phyloP scores from a whole-genome alignment of 2,113 vertebrate genomes.

The Neolamprologus modestus region DNA sequence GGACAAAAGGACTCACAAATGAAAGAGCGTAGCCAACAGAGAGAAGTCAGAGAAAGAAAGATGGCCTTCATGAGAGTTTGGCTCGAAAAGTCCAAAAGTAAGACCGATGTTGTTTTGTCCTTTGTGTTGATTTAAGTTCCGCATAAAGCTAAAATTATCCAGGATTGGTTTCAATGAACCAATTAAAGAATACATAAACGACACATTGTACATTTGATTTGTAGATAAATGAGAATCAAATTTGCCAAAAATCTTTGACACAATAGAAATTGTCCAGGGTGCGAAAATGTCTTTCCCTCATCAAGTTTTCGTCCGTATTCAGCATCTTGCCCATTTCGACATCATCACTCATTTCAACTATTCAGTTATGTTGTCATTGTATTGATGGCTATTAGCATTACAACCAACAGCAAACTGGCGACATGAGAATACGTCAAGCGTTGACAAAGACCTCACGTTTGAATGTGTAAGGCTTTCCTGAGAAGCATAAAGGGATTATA shows the following conservation, averaged over 20 bases:
- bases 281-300: background rate
- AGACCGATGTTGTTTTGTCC: background rate
- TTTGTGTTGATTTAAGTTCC: background rate
- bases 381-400: background rate
- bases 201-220: background rate
- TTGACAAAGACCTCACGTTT: constrained; percentile 10
- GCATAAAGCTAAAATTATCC: background rate
- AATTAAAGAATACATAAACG: background rate
- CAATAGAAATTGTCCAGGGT: background rate
- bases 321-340: background rate
- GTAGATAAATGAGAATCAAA: background rate
- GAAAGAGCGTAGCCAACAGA: constrained; percentile 26
- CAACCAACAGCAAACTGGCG: background rate
- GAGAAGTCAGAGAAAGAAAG: background rate
- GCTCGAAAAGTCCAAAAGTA: background rate
- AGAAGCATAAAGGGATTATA: background rate
- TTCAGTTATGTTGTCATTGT: constrained; percentile 6
- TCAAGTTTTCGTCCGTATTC: background rate
- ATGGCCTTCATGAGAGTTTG: background rate
- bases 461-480: background rate
- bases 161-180: background rate
- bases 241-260: background rate
- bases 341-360: background rate
- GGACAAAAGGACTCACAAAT: constrained; percentile 55
- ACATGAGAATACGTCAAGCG: background rate